Evolutionary conservation across 1,140 invertebrate species (phyloP), one percentile per base, ranked within the genome.

Genomic region (Drosophila pseudoobscura): DNA sequence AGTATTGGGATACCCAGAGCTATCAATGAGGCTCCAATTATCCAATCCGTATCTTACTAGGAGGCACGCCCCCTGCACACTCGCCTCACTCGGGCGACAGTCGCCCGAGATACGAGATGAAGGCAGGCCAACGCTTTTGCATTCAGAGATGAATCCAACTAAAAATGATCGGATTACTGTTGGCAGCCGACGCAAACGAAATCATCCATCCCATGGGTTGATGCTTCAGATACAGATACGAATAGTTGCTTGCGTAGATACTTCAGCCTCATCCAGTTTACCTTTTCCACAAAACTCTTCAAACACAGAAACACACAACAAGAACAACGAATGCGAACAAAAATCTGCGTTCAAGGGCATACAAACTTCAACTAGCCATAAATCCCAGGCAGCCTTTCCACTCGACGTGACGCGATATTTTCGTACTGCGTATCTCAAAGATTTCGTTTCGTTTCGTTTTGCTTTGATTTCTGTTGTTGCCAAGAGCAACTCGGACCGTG

Each of bases 331-430:
- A 31, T 9, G 4, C 11, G n/a, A 43, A 3, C 15, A 41, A 64
- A 53, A 56, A 43, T 57, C 63, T 51, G 2, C 54, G 35, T 60
- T 78, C 66, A 78, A 78, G 55, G 75, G 66, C 75, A 72, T 53
- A 49, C 54, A 59, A 61, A 76, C 73, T 62, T 69, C 57, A 76
- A 68, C 63, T 69, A 57, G 43, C 53, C 56, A 69, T 76, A 69
- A 70, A 70, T 70, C 63, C 66, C 52, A 64, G 35, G 66, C 66
- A 69, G 69, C 63, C 63, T 69, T 57, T 69, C 64, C 64, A 69
- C 64, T 69, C 66, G 45, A 69, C 63, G 65, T 69, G 65, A 69
- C 63, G 66, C 64, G 52, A 68, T 72, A 26, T 73, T 51, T 52
- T 50, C 24, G 45, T 51, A 53, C 49, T 71, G 64, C 53, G 66